Evolutionary conservation across 2,113 vertebrate species (phyloP), one percentile per base, ranked within the genome.

Genomic region (Actinemys pallida): DNA sequence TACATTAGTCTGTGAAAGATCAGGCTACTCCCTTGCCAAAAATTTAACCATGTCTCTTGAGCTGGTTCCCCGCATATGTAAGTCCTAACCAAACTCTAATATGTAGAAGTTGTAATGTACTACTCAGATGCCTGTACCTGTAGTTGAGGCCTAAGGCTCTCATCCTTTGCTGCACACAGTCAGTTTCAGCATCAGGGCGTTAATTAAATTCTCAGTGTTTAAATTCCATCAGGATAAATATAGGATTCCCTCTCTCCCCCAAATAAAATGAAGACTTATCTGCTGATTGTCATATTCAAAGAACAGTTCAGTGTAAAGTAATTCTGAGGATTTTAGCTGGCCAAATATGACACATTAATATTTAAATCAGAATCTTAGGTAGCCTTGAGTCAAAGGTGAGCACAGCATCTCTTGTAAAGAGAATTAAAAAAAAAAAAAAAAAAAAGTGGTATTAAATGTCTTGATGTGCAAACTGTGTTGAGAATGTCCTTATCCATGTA

Each of bases 341-440:
- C 22, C 39, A 42, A 75, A 75, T 42, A 47, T 78, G 25, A 24
- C 8, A 57, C 4, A 39, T 88, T 65, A 10, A 45, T 75, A 50
- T 50, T 62, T 90, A 75, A 72, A 9, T 45, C 45, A n/a, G 35
- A 42, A 24, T 85, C 13, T 53, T 17, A 72, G 69, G 24, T 72
- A 39, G 8, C 19, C 9, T 39, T 72, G 65, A 72, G 35, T 72
- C 65, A 72, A 39, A 22, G 9, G 65, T 72, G 17, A 39, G n/a
- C 65, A 39, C 65, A 72, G 19, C 17, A 39, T 39, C 65, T 72
- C 65, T 39, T 39, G 35, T 50, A 62, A 72, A 42, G 9, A 69
- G 5, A 69, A 1, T 47, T 83, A 90, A 0, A 57, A 25, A 49
- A 25, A 49, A 42, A 42, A 6, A 0, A 0, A 2, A 75, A 52